A percentile compares a stretch with the other conserved stretches of the same genome.
These are phyloP conservation scores for Orius laevigatus DNA, from an alignment of 1,140 invertebrate genomes.

Conservation along the genomic window DNA sequence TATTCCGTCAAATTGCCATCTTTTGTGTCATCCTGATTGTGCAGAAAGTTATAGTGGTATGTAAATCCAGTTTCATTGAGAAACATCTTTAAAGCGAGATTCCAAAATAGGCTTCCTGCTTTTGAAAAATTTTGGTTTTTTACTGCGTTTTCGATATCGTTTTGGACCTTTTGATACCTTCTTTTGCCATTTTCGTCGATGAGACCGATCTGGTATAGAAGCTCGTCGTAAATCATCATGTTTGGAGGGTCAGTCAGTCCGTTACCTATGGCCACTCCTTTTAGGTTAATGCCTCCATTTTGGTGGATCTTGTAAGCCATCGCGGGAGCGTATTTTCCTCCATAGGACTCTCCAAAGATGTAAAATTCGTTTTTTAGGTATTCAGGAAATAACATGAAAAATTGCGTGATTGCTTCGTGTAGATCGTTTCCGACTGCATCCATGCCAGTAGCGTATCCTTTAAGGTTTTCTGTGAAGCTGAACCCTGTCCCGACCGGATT, in stretches of 20 bases:
- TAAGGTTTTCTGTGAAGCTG: conserved; percentile 26
- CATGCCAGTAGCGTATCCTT: conserved; percentile 48
- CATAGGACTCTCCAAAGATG: conserved; percentile 76
- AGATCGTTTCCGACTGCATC: conserved; percentile 28
- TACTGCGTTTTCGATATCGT: conserved; percentile 10
- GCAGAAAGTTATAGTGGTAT: background rate
- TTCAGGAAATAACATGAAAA: conserved; percentile 54
- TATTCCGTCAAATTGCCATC: background rate
- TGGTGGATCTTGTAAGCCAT: conserved; percentile 59
- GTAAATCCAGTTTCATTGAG: background rate
- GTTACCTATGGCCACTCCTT: conserved; percentile 67
- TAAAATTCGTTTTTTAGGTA: conserved; percentile 48
- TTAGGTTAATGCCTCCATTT: conserved; percentile 40
- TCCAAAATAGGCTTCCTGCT: conserved; percentile 23
- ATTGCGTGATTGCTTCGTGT: conserved; percentile 30
- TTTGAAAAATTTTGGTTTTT: conserved; percentile 25
- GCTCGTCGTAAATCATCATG: conserved; percentile 61
- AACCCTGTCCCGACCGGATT: conserved; percentile 35
- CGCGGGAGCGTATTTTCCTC: conserved; percentile 56
- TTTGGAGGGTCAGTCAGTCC: conserved; percentile 64
- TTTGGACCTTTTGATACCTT: conserved; percentile 15
- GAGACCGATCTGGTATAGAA: conserved; percentile 59
- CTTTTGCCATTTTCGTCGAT: conserved; percentile 25
- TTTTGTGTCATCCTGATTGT: background rate
- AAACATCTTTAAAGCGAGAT: background rate